phyloP scores from a whole-genome alignment of 1,140 invertebrate species.

The Nixonia krombeini region DNA sequence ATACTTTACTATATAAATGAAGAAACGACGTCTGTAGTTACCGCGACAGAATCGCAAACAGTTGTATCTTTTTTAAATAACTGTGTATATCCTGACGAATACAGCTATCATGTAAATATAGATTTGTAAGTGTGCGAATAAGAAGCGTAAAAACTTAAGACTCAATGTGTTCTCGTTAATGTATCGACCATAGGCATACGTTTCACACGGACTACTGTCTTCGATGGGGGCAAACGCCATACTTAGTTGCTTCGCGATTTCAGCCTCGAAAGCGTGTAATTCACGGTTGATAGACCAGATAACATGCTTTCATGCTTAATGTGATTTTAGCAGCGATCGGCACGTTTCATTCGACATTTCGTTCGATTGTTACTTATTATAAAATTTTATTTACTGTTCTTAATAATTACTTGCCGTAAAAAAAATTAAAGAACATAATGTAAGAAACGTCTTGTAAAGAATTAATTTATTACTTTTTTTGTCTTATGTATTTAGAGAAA shows the following conservation, averaged over 20 bases:
- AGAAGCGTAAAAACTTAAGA: constrained; percentile 41
- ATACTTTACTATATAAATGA: neutral
- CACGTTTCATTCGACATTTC: neutral
- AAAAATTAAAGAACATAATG: too few species aligned
- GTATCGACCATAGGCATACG: constrained; percentile 24
- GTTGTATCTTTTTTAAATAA: constrained; percentile 2
- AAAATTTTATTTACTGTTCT: too few species aligned
- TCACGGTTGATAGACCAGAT: constrained; percentile 2
- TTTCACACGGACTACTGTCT: constrained; percentile 11
- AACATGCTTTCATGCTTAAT: constrained; percentile 21
- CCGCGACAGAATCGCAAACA: neutral
- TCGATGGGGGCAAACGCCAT: constrained; percentile 9
- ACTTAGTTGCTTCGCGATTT: constrained; percentile 20
- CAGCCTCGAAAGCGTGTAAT: constrained; percentile 34
- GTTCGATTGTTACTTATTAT: too few species aligned
- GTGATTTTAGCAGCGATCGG: constrained; percentile 22
- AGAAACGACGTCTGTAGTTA: neutral
- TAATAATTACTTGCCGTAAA: too few species aligned
- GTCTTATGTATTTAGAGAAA: too few species aligned
- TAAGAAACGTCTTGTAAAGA: too few species aligned
- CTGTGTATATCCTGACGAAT: neutral
- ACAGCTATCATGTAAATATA: constrained; percentile 38
- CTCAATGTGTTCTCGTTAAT: constrained; percentile 49
- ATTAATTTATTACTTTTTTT: too few species aligned
- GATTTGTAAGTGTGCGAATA: constrained; percentile 34